Evolutionary conservation across 2,797 vertebrate genomes (phyloP), one percentile per base, ranked within the genome.

Genomic region (Tangara arthus): DNA sequence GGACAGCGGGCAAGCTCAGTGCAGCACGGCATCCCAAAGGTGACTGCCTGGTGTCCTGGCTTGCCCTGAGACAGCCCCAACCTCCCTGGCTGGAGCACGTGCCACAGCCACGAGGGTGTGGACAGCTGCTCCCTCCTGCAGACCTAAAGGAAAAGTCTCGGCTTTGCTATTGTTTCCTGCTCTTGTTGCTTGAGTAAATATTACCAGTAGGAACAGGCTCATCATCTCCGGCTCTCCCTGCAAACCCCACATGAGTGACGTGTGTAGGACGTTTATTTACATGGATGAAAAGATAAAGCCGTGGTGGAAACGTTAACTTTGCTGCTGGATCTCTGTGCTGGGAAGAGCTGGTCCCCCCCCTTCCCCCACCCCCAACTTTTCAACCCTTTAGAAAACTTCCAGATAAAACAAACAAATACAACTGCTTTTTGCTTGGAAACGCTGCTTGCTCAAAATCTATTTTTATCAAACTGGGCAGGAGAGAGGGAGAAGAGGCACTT

Each of bases 191-290:
- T 94, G 89, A 96, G 94, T 96, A 96, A 97, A 96, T 95, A 95
- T 90, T 95, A 96, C 96, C 93, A 93, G 96, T 90, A 97, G 96
- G 90, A 97, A 96, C 95, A 94, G 94, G 95, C 90, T 94, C 95
- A 86, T 91, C 94, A 93, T 95, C 96, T 96, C 94, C 90, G 89
- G 96, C 92, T 94, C 91, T 83, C 95, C 84, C 85, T 91, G 95
- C 85, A 91, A 91, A 87, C 94, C 83, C 65, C 86, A 87, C 85
- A 85, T 32, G 24, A 71, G 94, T 95, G 93, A 95, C 85, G 94
- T 89, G 90, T 95, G 95, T 93, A 88, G 82, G 89, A 94, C 78
- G 82, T 94, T 93, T 94, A 95, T 95, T 93, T 96, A 96, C 78
- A 95, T 87, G 94, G 94, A 94, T 94, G 95, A 96, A 88, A 93